phyloP scores from a whole-genome alignment of 2,113 vertebrate genomes.

The Phylloscopus whistleri region DNA sequence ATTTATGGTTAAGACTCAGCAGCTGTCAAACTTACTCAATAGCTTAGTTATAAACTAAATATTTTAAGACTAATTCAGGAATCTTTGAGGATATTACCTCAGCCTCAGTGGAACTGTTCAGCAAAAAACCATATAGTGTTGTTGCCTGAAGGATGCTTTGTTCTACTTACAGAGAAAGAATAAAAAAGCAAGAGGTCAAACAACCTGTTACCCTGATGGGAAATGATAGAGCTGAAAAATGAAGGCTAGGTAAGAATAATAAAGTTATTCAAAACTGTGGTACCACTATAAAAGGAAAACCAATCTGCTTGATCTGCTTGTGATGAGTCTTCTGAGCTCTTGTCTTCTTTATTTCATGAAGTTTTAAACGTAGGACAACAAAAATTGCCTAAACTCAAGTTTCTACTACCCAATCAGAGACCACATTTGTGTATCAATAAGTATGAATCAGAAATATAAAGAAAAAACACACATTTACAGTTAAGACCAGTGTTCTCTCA shows the following conservation, averaged over 20 bases:
- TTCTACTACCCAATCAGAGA: neutral
- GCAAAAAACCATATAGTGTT: neutral
- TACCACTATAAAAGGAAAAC: neutral
- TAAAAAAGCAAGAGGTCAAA: neutral
- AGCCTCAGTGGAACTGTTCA: neutral
- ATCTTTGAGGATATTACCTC: neutral
- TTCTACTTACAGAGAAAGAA: neutral
- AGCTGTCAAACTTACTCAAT: neutral
- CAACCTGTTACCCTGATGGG: neutral
- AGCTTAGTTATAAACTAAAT: neutral
- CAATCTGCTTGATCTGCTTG: neutral
- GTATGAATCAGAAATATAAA: neutral
- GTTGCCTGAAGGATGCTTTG: neutral
- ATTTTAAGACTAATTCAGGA: neutral
- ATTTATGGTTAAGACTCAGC: neutral
- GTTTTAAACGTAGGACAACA: neutral
- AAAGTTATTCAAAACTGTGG: neutral
- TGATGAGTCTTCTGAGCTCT: neutral
- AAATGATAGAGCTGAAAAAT: neutral
- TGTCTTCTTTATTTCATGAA: neutral
- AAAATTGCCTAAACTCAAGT: neutral
- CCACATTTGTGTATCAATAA: neutral
- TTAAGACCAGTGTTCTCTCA: neutral
- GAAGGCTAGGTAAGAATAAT: neutral
- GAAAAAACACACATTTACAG: neutral